These are phyloP conservation scores for Lethrus apterus DNA, from an alignment of 1,140 invertebrate genomes.

Conservation along the genomic window DNA sequence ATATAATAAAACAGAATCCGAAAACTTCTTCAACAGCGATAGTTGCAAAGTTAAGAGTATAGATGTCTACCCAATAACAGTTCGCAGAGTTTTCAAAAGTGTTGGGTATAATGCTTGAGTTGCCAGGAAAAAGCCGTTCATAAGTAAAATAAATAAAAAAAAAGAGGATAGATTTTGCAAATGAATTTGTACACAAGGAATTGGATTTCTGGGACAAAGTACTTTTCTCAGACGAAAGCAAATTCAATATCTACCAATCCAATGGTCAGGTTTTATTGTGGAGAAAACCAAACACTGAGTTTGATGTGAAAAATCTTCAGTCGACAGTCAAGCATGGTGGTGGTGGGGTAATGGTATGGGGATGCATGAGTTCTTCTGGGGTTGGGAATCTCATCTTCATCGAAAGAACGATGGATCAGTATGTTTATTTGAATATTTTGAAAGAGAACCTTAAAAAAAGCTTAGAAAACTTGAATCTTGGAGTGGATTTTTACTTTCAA, in stretches of 20 bases:
- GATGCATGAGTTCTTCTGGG: neutral
- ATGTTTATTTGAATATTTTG: slow-evolving; percentile 22
- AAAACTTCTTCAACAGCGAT: no score
- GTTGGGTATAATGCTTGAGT: neutral
- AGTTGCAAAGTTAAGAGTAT: neutral
- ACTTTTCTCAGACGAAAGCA: slow-evolving; percentile 3
- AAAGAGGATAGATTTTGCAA: neutral
- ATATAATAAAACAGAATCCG: neutral
- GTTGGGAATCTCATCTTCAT: slow-evolving; percentile 23
- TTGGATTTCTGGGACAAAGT: neutral
- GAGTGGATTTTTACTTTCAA: slow-evolving; percentile 14
- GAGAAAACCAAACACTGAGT: slow-evolving; percentile 1
- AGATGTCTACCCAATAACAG: neutral
- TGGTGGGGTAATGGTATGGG: slow-evolving; percentile 3
- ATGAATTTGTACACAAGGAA: neutral
- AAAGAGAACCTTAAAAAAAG: slow-evolving; percentile 19
- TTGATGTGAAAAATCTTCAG: slow-evolving; percentile 1
- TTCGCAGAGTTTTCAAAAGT: neutral
- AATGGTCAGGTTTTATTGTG: neutral
- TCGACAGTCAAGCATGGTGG: slow-evolving; percentile 9
- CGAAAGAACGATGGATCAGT: slow-evolving; percentile 27
- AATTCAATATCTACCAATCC: slow-evolving; percentile 7
- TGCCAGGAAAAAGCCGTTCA: neutral
- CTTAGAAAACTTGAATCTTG: slow-evolving; percentile 23
- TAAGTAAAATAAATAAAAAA: neutral